Conservation (phyloP, 1,140 invertebrate species). For the Drosophila repleta region DNA sequence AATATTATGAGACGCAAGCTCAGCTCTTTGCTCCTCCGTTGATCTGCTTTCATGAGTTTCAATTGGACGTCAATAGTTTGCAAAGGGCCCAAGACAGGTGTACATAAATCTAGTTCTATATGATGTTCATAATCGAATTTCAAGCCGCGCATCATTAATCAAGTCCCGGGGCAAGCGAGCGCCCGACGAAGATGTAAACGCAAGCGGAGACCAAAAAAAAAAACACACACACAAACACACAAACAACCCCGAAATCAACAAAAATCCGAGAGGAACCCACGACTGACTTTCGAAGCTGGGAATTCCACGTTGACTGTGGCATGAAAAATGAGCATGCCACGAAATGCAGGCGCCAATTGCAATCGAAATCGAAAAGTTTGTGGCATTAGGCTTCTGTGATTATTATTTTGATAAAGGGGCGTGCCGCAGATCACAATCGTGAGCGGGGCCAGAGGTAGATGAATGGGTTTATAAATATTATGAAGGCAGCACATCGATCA, state of each 20-base stretch:
- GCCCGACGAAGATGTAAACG: constrained; percentile 48
- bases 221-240: not conserved
- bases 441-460: constrained; percentile 43
- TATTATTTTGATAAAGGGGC: constrained; percentile 28
- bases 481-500: constrained; percentile 70
- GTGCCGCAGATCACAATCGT: constrained; percentile 34
- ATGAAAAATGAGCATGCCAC: constrained; percentile 64
- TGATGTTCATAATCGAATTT: constrained; percentile 70
- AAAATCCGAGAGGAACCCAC: constrained; percentile 13
- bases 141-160: constrained; percentile 71
- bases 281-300: constrained; percentile 12
- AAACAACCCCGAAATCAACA: not conserved
- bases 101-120: not conserved
- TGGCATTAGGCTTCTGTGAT: constrained; percentile 45
- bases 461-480: constrained; percentile 82
- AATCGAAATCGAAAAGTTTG: constrained; percentile 22
- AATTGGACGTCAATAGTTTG: not conserved
- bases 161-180: constrained; percentile 34
- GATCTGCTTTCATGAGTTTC: not conserved
- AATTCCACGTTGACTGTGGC: constrained; percentile 24
- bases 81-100: constrained; percentile 15
- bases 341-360: constrained; percentile 80
- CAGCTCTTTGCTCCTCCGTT: too few relatives aligned
- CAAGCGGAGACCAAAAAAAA: not conserved
- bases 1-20: not conserved